phyloP scores from a whole-genome alignment of 1,140 invertebrate genomes.

The Thaumatotibia leucotreta region DNA sequence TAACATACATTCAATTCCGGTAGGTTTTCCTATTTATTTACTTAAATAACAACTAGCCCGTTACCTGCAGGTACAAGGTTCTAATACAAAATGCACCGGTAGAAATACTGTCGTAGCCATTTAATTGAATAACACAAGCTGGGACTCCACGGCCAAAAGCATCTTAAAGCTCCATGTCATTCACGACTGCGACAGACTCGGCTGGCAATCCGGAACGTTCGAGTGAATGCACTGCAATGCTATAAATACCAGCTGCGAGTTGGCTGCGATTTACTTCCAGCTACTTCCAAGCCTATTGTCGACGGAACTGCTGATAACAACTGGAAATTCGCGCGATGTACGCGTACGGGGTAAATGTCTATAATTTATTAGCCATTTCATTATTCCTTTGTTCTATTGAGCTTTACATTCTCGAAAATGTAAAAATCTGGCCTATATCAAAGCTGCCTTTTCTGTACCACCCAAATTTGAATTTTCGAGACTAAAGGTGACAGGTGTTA shows the following conservation, averaged over 20 bases:
- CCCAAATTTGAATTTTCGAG: too few species aligned
- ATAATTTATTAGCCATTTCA: background rate
- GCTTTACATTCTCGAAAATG: too few species aligned
- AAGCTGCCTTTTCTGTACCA: too few species aligned
- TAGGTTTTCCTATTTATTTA: too few species aligned
- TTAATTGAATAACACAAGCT: background rate
- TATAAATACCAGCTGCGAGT: slow-evolving; percentile 58
- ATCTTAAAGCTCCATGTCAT: background rate
- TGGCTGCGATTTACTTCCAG: slow-evolving; percentile 28
- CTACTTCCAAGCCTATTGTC: slow-evolving; percentile 44
- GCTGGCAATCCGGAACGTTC: slow-evolving; percentile 43
- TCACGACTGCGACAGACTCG: slow-evolving; percentile 6
- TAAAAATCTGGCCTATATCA: too few species aligned
- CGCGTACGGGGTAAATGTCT: slow-evolving; percentile 51
- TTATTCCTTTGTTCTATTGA: too few species aligned
- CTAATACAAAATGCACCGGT: background rate
- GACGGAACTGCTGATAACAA: slow-evolving; percentile 26
- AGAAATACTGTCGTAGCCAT: background rate
- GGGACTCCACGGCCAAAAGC: background rate
- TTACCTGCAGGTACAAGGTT: background rate
- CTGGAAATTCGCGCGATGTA: slow-evolving; percentile 4
- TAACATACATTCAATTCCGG: too few species aligned
- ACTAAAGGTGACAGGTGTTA: too few species aligned
- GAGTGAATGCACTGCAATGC: slow-evolving; percentile 53
- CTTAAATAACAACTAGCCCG: background rate